Evolutionary conservation across 2,113 vertebrate species (phyloP).

Genomic region (Chamaetylas fuelleborni): DNA sequence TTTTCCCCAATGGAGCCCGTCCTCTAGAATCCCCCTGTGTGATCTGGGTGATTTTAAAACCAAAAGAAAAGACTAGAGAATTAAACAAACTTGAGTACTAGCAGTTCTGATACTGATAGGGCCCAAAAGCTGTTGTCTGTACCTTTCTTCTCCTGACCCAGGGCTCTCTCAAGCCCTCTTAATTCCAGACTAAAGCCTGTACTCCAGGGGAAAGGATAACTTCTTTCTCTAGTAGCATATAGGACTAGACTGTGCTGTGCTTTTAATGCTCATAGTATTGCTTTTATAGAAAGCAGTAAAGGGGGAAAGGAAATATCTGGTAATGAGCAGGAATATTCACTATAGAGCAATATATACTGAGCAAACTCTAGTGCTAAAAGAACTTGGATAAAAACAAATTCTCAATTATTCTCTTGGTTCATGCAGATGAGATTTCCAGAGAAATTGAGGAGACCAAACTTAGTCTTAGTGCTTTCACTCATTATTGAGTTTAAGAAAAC

Average conservation of each 20-base stretch:
- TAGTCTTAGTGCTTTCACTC: background rate
- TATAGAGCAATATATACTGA: background rate
- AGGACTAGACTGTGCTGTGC: background rate
- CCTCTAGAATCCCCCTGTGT: background rate
- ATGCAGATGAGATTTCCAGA: background rate
- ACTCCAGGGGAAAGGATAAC: background rate
- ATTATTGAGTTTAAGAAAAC: background rate
- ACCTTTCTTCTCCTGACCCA: background rate
- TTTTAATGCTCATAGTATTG: background rate
- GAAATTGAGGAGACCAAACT: background rate
- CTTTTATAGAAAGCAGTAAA: background rate
- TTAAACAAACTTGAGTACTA: background rate
- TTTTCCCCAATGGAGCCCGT: background rate
- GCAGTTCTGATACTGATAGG: background rate
- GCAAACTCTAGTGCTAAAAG: background rate
- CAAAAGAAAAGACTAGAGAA: background rate
- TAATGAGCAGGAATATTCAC: background rate
- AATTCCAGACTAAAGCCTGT: background rate
- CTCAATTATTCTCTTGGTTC: background rate
- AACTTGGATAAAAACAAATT: background rate
- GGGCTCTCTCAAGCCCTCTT: background rate
- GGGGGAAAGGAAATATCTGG: background rate
- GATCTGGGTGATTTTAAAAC: background rate
- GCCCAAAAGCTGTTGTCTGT: background rate
- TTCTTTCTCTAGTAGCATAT: background rate